phyloP scores from a whole-genome alignment of 2,888 invertebrate species.

The Xanthia togata region DNA sequence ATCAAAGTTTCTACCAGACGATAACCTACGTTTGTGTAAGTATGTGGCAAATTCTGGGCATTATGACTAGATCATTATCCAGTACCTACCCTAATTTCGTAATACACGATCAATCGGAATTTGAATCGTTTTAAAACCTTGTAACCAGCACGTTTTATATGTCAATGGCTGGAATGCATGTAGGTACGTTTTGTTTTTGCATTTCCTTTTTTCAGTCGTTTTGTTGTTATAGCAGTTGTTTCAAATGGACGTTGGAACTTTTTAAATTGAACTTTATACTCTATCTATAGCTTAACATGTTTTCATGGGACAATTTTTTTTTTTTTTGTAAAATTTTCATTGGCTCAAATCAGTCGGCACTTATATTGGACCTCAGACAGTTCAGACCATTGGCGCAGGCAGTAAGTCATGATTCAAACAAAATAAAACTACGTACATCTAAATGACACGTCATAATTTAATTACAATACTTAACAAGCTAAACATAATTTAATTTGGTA shows the following conservation, averaged over 20 bases:
- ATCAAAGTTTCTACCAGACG: too few relatives aligned
- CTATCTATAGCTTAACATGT: not conserved
- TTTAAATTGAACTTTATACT: too few relatives aligned
- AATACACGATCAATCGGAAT: too few relatives aligned
- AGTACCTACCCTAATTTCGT: too few relatives aligned
- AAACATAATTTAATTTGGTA: slow-evolving; percentile 42
- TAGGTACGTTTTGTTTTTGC: slow-evolving; percentile 29
- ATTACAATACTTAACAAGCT: not conserved
- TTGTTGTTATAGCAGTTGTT: not conserved
- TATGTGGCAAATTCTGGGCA: too few relatives aligned
- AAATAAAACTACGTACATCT: not conserved
- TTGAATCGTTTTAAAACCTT: too few relatives aligned
- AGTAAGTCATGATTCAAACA: not conserved
- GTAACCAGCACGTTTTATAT: too few relatives aligned
- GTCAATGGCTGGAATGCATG: slow-evolving; percentile 27
- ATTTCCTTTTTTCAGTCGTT: not conserved
- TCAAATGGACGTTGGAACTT: too few relatives aligned
- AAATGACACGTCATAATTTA: too few relatives aligned
- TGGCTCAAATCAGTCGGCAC: not conserved
- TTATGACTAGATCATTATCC: too few relatives aligned
- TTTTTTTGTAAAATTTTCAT: too few relatives aligned
- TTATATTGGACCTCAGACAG: not conserved
- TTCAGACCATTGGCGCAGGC: not conserved
- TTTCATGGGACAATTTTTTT: not conserved
- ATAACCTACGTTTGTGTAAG: too few relatives aligned